Percentiles rank a stretch among this genome's conserved stretches.
Evolutionary conservation across 37 sponge, comb jelly and placozoan genomes (phyloP).

Genomic region (Geodia barretti): DNA sequence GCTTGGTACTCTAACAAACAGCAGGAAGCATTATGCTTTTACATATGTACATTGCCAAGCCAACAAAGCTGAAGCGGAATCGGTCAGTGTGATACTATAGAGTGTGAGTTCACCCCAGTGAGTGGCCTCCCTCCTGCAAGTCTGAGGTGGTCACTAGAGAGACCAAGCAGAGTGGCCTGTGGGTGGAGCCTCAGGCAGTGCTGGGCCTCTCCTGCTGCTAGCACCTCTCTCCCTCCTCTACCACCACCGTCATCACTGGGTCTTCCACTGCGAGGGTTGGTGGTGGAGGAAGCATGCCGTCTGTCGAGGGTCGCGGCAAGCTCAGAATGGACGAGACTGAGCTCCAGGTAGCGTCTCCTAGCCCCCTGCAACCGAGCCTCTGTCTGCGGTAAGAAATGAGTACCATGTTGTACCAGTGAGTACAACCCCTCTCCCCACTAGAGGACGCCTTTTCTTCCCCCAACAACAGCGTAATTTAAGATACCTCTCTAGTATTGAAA

Average conservation of each 20-base stretch:
- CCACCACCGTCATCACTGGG: not conserved
- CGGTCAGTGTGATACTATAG: too few relatives aligned
- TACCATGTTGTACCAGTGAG: too few relatives aligned
- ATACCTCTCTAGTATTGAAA: too few relatives aligned
- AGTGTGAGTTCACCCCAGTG: not conserved
- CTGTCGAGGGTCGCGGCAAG: not conserved
- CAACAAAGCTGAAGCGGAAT: too few relatives aligned
- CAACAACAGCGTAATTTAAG: too few relatives aligned
- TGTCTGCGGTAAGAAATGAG: not conserved
- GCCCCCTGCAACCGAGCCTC: not conserved
- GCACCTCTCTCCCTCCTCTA: not conserved
- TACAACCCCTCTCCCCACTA: too few relatives aligned
- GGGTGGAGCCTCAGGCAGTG: slow-evolving; percentile 34
- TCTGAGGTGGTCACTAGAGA: slow-evolving; percentile 10
- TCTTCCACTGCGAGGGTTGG: not conserved
- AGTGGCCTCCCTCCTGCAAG: not conserved
- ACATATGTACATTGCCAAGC: too few relatives aligned
- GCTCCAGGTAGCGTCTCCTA: slow-evolving; percentile 33
- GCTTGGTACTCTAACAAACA: too few relatives aligned
- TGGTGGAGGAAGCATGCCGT: not conserved
- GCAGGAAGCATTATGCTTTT: too few relatives aligned
- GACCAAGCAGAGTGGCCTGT: slow-evolving; percentile 18
- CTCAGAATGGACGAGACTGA: slow-evolving; percentile 3
- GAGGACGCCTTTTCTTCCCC: too few relatives aligned
- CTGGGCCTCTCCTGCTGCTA: slow-evolving; percentile 22